These are phyloP conservation scores for Prunella himalayana DNA, from an alignment of 2,113 vertebrate species.

Conservation along the genomic window DNA sequence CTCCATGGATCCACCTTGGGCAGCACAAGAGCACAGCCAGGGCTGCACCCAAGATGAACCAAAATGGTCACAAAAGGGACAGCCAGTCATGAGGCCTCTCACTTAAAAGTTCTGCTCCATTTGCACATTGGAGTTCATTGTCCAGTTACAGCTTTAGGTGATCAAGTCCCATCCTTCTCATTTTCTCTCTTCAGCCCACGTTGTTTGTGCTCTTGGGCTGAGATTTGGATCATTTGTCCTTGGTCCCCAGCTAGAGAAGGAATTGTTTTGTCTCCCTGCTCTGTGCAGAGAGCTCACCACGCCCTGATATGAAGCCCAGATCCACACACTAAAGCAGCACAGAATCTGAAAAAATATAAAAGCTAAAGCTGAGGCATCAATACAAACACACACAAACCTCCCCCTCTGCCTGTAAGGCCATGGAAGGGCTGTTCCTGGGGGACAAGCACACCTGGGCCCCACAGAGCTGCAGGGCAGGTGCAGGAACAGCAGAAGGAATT, in stretches of 20 bases:
- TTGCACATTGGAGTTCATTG: background rate
- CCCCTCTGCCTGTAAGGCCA: accelerated
- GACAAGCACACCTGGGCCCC: background rate
- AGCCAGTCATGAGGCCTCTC: background rate
- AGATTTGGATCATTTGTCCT: background rate
- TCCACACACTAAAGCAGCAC: background rate
- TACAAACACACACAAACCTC: accelerated
- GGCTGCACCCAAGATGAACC: background rate
- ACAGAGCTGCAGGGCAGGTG: background rate
- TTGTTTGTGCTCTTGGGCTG: background rate
- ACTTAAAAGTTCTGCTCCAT: background rate
- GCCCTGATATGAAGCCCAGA: background rate
- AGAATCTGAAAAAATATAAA: background rate
- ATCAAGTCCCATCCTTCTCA: accelerated
- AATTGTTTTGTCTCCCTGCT: background rate
- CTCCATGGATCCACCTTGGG: background rate
- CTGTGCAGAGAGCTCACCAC: background rate
- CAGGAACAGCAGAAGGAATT: background rate
- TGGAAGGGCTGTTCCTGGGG: background rate
- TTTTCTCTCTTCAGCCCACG: background rate
- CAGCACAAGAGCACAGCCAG: background rate
- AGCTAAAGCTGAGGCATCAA: background rate
- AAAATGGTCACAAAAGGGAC: background rate
- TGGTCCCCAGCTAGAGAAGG: background rate
- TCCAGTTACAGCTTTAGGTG: background rate